A percentile compares a stretch with the other conserved stretches of the same genome.
These are phyloP conservation scores for Barbus barbus DNA, from an alignment of 2,113 vertebrate genomes.

Conservation along the genomic window DNA sequence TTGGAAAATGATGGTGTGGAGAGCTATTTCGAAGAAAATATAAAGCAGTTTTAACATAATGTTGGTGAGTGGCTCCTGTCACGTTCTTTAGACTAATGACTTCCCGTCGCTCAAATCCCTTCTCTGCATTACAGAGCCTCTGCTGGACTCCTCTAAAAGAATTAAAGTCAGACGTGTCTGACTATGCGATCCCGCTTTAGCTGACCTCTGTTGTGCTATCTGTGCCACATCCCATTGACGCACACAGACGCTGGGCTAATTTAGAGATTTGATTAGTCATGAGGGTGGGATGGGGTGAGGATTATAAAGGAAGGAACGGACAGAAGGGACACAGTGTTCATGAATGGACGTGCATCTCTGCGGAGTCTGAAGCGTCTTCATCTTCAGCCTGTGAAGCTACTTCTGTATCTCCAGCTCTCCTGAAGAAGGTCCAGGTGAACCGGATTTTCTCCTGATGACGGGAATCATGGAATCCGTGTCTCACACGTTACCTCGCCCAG, in stretches of 20 bases:
- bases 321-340: slow-evolving; percentile 15
- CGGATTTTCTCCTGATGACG: neutral
- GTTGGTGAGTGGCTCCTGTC: neutral
- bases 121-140: slow-evolving; percentile 16
- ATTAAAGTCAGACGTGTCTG: slow-evolving; percentile 56
- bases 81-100: neutral
- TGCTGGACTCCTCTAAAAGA: slow-evolving; percentile 44
- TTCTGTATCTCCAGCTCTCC: neutral
- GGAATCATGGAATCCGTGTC: slow-evolving; percentile 62
- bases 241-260: slow-evolving; percentile 47
- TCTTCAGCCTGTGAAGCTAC: neutral
- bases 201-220: slow-evolving; percentile 2
- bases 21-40: neutral
- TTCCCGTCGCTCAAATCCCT: neutral
- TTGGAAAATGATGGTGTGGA: too few relatives aligned
- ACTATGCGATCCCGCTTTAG: slow-evolving; percentile 55
- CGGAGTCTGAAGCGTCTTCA: neutral
- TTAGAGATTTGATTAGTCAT: slow-evolving; percentile 53
- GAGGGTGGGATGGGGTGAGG: slow-evolving; percentile 6
- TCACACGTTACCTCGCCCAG: slow-evolving; percentile 35
- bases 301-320: slow-evolving; percentile 61
- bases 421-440: neutral
- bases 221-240: slow-evolving; percentile 68
- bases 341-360: neutral
- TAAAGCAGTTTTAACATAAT: neutral